Conservation (phyloP, 2,113 vertebrate species). For the Rhombomys opimus region DNA sequence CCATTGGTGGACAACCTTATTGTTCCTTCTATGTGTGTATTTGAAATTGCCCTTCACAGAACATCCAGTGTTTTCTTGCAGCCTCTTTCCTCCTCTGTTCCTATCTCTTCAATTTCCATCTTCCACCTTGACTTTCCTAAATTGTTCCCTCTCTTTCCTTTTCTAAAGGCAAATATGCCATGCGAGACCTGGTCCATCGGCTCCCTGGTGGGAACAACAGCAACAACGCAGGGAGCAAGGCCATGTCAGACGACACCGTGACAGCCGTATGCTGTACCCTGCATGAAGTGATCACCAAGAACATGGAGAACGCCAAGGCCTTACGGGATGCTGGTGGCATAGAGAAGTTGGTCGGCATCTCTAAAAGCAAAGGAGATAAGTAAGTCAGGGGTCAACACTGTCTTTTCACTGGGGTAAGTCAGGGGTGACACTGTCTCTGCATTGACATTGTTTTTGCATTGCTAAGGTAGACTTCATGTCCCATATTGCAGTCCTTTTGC, state of each 20-base stretch:
- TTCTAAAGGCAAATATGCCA: slow-evolving; percentile 96
- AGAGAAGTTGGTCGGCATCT: slow-evolving; percentile 98
- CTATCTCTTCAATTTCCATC: not conserved
- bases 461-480: too few relatives aligned
- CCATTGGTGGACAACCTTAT: too few relatives aligned
- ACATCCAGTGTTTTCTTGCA: not conserved
- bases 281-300: slow-evolving; percentile 99
- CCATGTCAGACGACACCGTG: slow-evolving; percentile 98
- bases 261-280: slow-evolving; percentile 99
- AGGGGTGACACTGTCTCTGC: not conserved
- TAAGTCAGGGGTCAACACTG: slow-evolving; percentile 73
- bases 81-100: not conserved
- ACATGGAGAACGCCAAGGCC: slow-evolving; percentile 99
- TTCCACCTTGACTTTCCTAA: slow-evolving; percentile 68
- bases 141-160: slow-evolving; percentile 79
- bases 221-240: slow-evolving; percentile 92
- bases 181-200: slow-evolving; percentile 98
- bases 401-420: not conserved
- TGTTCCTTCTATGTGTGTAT: not conserved
- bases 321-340: slow-evolving; percentile 98
- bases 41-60: not conserved
- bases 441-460: not conserved
- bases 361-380: slow-evolving; percentile 99
- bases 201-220: slow-evolving; percentile 95
- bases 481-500: not conserved